These are phyloP conservation scores for Tragelaphus scriptus DNA, from an alignment of 2,113 vertebrate genomes.

Conservation along the genomic window DNA sequence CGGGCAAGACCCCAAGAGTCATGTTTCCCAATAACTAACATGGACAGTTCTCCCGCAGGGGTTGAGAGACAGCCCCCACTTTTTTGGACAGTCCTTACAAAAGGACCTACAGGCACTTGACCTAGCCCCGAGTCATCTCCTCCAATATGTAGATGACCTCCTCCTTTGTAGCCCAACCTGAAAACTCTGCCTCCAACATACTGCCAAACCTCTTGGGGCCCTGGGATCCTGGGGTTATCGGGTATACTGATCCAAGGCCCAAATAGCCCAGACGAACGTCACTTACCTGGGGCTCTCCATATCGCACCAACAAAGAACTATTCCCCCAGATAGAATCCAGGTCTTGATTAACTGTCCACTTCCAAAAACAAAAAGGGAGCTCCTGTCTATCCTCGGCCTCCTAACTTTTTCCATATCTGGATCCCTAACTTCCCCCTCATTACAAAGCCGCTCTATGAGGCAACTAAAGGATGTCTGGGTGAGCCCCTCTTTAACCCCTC, in stretches of 20 bases:
- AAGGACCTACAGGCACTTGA: neutral
- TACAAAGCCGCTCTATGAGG: neutral
- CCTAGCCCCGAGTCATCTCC: neutral
- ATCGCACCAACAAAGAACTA: neutral
- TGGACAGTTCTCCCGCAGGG: neutral
- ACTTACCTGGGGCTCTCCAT: neutral
- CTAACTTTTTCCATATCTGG: neutral
- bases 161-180: neutral
- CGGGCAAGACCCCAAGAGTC: neutral
- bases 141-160: neutral
- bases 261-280: neutral
- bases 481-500: neutral
- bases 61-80: neutral
- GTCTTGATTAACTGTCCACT: neutral
- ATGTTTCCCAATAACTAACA: neutral
- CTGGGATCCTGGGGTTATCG: neutral
- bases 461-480: neutral
- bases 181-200: neutral
- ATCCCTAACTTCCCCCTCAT: neutral
- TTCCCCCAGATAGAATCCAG: neutral
- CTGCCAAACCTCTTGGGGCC: neutral
- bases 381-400: neutral
- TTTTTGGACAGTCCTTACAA: neutral
- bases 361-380: neutral
- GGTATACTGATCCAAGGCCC: neutral